Evolutionary conservation across 2,888 invertebrate species (phyloP), one percentile per base, ranked within the genome.

Genomic region (Nycteola revayana): DNA sequence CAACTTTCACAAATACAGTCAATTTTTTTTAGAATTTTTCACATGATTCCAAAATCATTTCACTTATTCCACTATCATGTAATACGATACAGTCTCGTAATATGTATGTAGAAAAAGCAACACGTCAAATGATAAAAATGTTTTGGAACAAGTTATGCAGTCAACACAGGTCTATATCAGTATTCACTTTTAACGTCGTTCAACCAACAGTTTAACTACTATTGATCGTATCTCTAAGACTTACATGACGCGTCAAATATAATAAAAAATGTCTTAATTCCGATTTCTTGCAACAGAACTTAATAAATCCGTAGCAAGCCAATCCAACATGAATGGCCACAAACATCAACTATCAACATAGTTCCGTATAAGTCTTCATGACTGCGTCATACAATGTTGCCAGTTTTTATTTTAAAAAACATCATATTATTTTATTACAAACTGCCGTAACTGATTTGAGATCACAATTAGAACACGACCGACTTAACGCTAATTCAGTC

Each of bases 111-210:
- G 49, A 55, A 52, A 52, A 54, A 63, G 60, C 60, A 61, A 53
- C 53, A 56, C 59, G 63, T 61, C 58, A 61, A 56, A 44, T 55
- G 51, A 58, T 62, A 58, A 51, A 55, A 71, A 72, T 79, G 73
- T 80, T 82, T 79, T 75, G 73, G 66, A 75, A 71, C 66, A 69
- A 79, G 69, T 70, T 71, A 62, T 58, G 55, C 68, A 68, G 66
- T 71, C 65, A 60, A 69, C 65, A 66, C 58, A 48, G n/a, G n/a
- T 61, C 45, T 51, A 45, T 49, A 51, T 47, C 47, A 43, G 32
- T 45, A n/a, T 51, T 55, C 23, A 32, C 20, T 17, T 38, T 14
- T 14, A 14, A 3, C 14, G 5, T 14, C 2, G 14, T 14, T 14
- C 14, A 3, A 14, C 14, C 14, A 3, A 14, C 5, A 3, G 14